phyloP scores from a whole-genome alignment of 2,797 vertebrate genomes.

The Tauraco hartlaubi region DNA sequence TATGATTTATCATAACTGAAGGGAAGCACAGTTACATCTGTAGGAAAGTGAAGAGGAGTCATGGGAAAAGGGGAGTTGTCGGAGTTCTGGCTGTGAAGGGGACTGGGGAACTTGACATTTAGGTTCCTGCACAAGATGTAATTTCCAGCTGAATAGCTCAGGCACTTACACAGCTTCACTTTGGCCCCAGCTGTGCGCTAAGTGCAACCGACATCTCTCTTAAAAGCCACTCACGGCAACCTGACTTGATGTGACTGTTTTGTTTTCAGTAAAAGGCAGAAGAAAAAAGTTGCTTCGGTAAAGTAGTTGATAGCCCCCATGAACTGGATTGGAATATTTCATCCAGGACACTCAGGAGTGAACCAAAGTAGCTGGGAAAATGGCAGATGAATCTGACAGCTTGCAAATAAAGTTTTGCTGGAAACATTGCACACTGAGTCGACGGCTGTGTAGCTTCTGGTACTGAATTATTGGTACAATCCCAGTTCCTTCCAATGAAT shows the following conservation, averaged over 20 bases:
- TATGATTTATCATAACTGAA: constrained; percentile 62
- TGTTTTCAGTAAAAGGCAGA: constrained; percentile 44
- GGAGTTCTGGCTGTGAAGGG: constrained; percentile 30
- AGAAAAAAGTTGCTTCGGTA: neutral
- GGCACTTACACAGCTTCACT: constrained; percentile 61
- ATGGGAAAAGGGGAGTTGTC: constrained; percentile 1
- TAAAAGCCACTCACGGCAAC: constrained; percentile 58
- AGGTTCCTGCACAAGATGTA: constrained; percentile 61
- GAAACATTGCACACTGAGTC: neutral
- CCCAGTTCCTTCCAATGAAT: constrained; percentile 56
- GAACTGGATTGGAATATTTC: neutral
- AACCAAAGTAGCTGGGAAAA: constrained; percentile 4
- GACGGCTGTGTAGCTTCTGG: constrained; percentile 20
- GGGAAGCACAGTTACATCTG: constrained; percentile 41
- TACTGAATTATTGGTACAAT: constrained; percentile 58
- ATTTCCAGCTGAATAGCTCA: constrained; percentile 69
- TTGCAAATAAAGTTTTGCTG: constrained; percentile 63
- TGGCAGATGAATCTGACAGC: constrained; percentile 61
- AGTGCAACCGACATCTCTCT: constrained; percentile 66
- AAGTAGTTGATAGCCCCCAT: neutral
- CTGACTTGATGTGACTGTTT: constrained; percentile 56
- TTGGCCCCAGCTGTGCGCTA: constrained; percentile 57
- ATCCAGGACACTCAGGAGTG: neutral
- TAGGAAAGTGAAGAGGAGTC: constrained; percentile 45
- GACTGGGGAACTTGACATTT: constrained; percentile 70